Conservation (phyloP, 2,888 invertebrate species). For the Deladenus siricidicola region DNA sequence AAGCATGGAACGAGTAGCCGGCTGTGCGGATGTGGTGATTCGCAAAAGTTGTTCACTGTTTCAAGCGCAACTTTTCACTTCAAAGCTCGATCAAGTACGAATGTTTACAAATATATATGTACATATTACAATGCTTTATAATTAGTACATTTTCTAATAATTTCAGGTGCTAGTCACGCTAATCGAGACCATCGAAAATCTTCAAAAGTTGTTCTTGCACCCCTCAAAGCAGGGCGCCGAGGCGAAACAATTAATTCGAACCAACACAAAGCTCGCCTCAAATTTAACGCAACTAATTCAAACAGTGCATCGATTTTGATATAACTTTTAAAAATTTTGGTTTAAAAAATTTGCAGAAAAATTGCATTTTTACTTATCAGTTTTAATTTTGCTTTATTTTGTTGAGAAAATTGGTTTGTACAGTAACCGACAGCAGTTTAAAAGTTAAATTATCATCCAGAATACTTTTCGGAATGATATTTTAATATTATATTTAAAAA, state of each 20-base stretch:
- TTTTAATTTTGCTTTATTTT: too few relatives aligned
- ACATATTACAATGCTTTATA: too few relatives aligned
- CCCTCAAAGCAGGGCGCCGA: conserved; percentile 11
- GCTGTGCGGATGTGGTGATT: conserved; percentile 19
- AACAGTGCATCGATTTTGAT: conserved; percentile 20
- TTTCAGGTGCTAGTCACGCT: conserved; percentile 26
- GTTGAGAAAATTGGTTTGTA: too few relatives aligned
- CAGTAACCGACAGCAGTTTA: too few relatives aligned
- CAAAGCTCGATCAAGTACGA: conserved; percentile 28
- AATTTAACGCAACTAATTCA: conserved; percentile 32
- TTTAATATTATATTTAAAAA: too few relatives aligned
- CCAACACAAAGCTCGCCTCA: conserved; percentile 30
- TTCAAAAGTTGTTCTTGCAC: conserved; percentile 8
- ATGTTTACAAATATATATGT: conserved; percentile 2
- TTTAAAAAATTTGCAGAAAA: too few relatives aligned
- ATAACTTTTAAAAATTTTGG: too few relatives aligned
- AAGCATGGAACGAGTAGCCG: conserved; percentile 23
- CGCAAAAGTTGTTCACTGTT: conserved; percentile 31
- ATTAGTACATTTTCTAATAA: background rate
- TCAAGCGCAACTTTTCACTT: conserved; percentile 31
- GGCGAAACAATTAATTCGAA: conserved; percentile 25
- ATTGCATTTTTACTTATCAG: too few relatives aligned
- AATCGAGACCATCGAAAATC: conserved; percentile 22
- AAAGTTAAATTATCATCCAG: too few relatives aligned
- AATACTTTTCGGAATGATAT: too few relatives aligned